Percentiles rank a stretch among this genome's conserved stretches.
Evolutionary conservation across 1,140 invertebrate species (phyloP).

Genomic region (Brachionus koreanus): DNA sequence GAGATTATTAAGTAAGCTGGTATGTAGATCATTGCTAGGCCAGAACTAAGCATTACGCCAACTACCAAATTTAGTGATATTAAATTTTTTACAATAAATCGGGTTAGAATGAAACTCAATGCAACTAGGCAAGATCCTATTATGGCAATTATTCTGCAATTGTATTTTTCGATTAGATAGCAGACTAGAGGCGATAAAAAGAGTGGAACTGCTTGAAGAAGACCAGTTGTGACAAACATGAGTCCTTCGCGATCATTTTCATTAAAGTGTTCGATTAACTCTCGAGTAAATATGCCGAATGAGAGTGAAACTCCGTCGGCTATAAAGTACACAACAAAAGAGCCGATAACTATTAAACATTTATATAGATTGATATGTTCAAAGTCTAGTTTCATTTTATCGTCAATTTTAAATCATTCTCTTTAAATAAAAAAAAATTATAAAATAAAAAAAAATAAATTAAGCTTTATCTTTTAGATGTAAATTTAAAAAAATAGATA

Average conservation of each 20-base stretch:
- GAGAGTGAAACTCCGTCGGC: conserved; percentile 39
- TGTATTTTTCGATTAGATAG: conserved; percentile 30
- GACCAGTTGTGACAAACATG: conserved; percentile 8
- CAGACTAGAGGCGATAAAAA: conserved; percentile 11
- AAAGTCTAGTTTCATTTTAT: conserved; percentile 10
- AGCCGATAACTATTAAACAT: conserved; percentile 38
- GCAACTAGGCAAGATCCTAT: conserved; percentile 14
- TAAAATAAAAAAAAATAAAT: background rate
- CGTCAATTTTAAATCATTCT: background rate
- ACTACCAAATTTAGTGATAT: background rate
- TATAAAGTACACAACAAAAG: conserved; percentile 37
- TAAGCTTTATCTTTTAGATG: background rate
- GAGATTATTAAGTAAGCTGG: conserved; percentile 82
- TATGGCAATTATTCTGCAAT: conserved; percentile 23
- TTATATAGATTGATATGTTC: background rate
- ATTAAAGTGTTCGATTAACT: conserved; percentile 39
- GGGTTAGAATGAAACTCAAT: conserved; percentile 11
- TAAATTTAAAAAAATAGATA: background rate
- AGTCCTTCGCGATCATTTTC: background rate
- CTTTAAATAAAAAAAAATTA: background rate
- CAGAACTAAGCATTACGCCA: conserved; percentile 66
- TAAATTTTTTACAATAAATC: conserved; percentile 47
- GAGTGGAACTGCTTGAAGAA: conserved; percentile 38
- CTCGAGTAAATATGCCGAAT: conserved; percentile 38
- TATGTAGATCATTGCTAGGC: conserved; percentile 82